Evolutionary conservation across 2,888 invertebrate genomes (phyloP), one percentile per base, ranked within the genome.

Genomic region (Hyppa rectilinea): DNA sequence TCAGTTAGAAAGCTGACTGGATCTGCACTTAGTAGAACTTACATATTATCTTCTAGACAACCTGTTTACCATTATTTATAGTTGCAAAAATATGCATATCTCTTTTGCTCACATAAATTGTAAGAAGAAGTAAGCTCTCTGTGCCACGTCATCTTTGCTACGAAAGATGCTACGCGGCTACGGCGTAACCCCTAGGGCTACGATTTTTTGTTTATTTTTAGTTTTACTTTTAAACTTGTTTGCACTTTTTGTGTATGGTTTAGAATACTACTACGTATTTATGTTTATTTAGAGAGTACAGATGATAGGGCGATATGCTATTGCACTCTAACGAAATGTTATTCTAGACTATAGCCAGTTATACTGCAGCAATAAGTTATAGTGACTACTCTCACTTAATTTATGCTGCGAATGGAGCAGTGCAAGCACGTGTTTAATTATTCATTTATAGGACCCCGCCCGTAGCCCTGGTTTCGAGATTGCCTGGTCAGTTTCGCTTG

Each of bases 91-190:
- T 77, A 52, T 56, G 34, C 29, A 40, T 61, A 63, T 26, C 20
- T 61, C 36, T 43, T 43, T 34, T 20, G 26, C 20, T 34, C 31
- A 29, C 17, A 38, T 63, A 14, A 29, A 59, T 26, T 49, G 10
- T 20, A 66, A 29, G 29, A 38, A 45, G 45, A 6, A 70, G 23
- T 45, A n/a, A 56, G 55, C 59, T 67, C 49, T 52, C 61, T 45
- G 43, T 71, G 79, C 84, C 87, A 86, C 86, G 85, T 87, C 85
- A 81, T 71, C 79, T 70, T 43, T 52, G 84, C 86, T 85, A 86
- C 87, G 83, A 12, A 74, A 53, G 60, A 70, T 75, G 84, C 87
- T 87, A 87, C 87, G 87, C 77, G 40, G 78, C 87, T 87, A 84
- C 87, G 85, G 50, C 73, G 69, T 65, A 63, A 75, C 78, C 74